These are phyloP conservation scores for Distichodus sexfasciatus DNA, from an alignment of 2,797 vertebrate genomes.

Conservation along the genomic window DNA sequence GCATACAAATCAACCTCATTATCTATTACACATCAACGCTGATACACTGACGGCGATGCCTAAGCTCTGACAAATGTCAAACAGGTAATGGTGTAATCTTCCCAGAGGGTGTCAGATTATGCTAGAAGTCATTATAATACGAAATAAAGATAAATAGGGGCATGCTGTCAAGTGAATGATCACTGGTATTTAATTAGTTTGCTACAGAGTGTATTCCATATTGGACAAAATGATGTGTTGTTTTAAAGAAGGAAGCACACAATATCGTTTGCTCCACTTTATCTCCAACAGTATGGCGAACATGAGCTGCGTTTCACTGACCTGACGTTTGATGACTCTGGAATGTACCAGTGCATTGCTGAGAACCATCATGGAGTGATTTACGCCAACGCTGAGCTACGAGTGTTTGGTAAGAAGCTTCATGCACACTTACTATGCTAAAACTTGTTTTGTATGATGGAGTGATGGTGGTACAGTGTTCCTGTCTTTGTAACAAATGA, in stretches of 20 bases:
- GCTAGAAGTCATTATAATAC: background rate
- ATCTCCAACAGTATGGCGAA: conserved; percentile 72
- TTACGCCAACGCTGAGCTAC: conserved; percentile 90
- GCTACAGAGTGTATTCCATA: background rate
- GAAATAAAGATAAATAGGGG: background rate
- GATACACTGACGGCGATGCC: background rate
- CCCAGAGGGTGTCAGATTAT: background rate
- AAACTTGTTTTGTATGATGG: background rate
- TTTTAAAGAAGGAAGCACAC: background rate
- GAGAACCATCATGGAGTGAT: conserved; percentile 86
- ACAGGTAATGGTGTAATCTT: background rate
- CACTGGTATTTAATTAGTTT: background rate
- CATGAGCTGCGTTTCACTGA: conserved; percentile 80
- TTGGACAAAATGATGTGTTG: background rate
- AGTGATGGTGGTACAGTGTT: too few species aligned
- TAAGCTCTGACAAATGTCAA: background rate
- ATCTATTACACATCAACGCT: background rate
- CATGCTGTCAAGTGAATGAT: background rate
- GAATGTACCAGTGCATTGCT: conserved; percentile 96
- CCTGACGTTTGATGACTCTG: conserved; percentile 83
- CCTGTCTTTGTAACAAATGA: too few species aligned
- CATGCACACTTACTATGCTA: too few species aligned
- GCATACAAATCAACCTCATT: conserved; percentile 26
- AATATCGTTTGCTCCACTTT: conserved; percentile 32
- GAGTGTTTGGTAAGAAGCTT: conserved; percentile 80